phyloP scores from a whole-genome alignment of 2,113 vertebrate genomes.

The Nerophis lumbriciformis region DNA sequence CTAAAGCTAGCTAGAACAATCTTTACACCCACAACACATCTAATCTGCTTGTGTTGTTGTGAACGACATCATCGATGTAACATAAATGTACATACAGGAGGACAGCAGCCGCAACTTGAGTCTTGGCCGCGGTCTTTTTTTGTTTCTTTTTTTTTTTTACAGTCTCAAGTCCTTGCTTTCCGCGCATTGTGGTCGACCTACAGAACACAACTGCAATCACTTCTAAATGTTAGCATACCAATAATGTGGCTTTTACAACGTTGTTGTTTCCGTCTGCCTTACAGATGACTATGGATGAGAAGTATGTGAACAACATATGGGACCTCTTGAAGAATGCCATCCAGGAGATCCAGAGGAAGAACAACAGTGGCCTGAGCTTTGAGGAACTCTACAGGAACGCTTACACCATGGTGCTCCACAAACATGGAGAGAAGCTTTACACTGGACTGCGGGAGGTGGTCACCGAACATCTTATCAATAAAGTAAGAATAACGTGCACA shows the following conservation, averaged over 20 bases:
- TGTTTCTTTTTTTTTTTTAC: too few relatives aligned
- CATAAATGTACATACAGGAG: too few relatives aligned
- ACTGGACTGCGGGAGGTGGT: slow-evolving; percentile 97
- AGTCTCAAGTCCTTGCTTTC: too few relatives aligned
- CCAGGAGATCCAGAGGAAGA: slow-evolving; percentile 99
- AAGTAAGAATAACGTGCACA: slow-evolving; percentile 73
- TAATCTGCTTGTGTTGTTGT: too few relatives aligned
- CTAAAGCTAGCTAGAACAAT: too few relatives aligned
- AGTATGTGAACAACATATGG: slow-evolving; percentile 99
- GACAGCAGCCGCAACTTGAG: too few relatives aligned
- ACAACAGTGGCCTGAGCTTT: slow-evolving; percentile 98
- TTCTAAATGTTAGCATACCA: neutral
- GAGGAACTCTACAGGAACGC: slow-evolving; percentile 99
- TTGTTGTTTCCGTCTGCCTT: slow-evolving; percentile 27
- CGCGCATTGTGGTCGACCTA: too few relatives aligned
- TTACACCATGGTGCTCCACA: slow-evolving; percentile 99
- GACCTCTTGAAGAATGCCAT: slow-evolving; percentile 99
- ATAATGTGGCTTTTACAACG: neutral
- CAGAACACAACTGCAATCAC: neutral
- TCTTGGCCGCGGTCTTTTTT: too few relatives aligned
- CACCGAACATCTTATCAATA: slow-evolving; percentile 98
- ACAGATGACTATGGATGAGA: slow-evolving; percentile 99
- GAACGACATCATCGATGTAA: too few relatives aligned
- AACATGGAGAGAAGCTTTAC: slow-evolving; percentile 98
- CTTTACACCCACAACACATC: too few relatives aligned